Conservation (phyloP, 2,797 vertebrate species). For the Malacoctenus gilli region DNA sequence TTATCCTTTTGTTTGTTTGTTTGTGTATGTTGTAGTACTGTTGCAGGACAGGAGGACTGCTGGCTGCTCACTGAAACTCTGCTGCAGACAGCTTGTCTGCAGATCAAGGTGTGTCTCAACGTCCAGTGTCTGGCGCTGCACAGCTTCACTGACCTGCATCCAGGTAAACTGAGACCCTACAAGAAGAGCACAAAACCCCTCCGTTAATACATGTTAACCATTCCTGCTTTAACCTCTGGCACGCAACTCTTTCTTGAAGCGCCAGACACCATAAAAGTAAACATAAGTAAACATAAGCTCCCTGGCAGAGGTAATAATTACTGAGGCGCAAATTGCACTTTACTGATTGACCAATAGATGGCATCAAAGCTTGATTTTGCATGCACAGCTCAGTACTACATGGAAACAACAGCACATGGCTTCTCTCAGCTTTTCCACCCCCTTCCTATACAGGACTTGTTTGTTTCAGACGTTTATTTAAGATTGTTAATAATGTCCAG, state of each 20-base stretch:
- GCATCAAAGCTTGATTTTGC: neutral
- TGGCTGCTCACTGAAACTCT: conserved; percentile 92
- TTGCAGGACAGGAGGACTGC: conserved; percentile 92
- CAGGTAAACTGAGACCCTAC: conserved; percentile 86
- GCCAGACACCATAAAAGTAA: too few species aligned
- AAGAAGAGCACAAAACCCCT: too few species aligned
- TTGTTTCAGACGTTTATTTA: neutral
- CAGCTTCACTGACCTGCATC: conserved; percentile 94
- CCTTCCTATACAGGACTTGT: neutral
- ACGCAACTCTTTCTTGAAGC: too few species aligned
- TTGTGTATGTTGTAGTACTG: conserved; percentile 76
- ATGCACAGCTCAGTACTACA: neutral
- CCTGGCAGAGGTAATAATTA: too few species aligned
- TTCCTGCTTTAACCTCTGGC: too few species aligned
- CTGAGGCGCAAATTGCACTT: neutral
- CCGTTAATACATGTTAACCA: too few species aligned
- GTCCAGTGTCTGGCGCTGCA: conserved; percentile 93
- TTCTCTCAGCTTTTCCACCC: neutral
- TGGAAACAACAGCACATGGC: neutral
- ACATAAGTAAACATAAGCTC: too few species aligned
- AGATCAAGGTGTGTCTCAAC: conserved; percentile 93
- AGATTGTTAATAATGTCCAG: neutral
- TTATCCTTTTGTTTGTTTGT: conserved; percentile 17
- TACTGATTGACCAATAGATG: conserved; percentile 2
- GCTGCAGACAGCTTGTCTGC: conserved; percentile 89